A percentile compares a stretch with the other conserved stretches of the same genome.
phyloP scores from a whole-genome alignment of 1,140 invertebrate species.

The Caligus rogercresseyi region DNA sequence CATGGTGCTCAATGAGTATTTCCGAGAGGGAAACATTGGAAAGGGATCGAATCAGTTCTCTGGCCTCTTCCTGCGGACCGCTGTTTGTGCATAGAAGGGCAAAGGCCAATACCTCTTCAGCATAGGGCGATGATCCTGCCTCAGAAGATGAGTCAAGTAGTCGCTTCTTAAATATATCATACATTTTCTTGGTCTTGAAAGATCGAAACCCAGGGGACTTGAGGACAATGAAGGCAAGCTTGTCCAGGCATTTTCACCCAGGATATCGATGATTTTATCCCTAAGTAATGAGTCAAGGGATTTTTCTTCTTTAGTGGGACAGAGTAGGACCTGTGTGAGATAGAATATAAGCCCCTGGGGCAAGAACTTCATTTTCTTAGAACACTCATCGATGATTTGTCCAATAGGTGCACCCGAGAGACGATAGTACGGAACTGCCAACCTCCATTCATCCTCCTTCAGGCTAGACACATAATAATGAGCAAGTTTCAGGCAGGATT shows the following conservation, averaged over 20 bases:
- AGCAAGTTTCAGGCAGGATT: background rate
- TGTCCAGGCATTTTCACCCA: background rate
- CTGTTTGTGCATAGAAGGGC: background rate
- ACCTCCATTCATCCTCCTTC: background rate
- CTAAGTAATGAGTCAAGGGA: background rate
- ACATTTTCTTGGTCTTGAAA: slow-evolving; percentile 6
- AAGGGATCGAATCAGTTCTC: background rate
- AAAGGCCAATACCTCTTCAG: slow-evolving; percentile 1
- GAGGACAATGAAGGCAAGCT: slow-evolving; percentile 3
- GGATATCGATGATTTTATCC: slow-evolving; percentile 3
- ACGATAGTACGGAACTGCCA: slow-evolving; percentile 5
- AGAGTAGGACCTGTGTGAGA: slow-evolving; percentile 3
- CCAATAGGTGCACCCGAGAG: background rate
- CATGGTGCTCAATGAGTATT: background rate
- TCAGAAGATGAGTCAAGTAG: background rate
- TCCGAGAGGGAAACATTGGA: background rate
- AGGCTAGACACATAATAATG: background rate
- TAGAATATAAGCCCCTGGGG: slow-evolving; percentile 4
- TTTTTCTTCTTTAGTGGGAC: background rate
- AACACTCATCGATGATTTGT: background rate
- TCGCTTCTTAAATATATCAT: background rate
- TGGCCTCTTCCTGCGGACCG: background rate
- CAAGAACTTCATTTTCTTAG: background rate
- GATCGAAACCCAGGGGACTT: slow-evolving; percentile 8
- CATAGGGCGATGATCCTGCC: background rate